Base-by-base conservation (phyloP, 1,140 invertebrate species). In the Scaptomyza graminum region DNA sequence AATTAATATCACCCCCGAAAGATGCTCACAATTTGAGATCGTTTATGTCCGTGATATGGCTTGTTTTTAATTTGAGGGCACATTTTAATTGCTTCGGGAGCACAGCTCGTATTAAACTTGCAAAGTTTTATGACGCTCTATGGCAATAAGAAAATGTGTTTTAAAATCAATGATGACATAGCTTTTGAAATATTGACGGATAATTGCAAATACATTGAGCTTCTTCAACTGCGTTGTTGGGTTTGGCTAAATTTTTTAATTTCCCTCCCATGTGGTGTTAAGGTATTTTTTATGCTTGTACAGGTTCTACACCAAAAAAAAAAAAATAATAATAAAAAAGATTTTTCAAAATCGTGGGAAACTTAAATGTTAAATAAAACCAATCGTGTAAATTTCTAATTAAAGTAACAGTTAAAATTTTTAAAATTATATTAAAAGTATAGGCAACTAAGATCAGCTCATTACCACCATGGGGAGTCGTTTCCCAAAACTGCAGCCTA, bases 381-480 rank as follows among this genome's bases (percentile, higher is more conserved):
- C 5, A 55, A 55, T 41, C 43, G 5, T 39, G 28, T 46, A 16
- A 9, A 63, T 34, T 13, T 15, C 49, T 46, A 2, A 61, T 79
- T 62, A 46, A 46, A 60, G 47, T 46, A 22, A 31, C 52, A 54
- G 54, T 78, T 37, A 74, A 55, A 46, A 61, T 52, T 44, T 70
- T 22, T 69, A 69, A 50, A 43, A 16, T 22, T 55, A 72, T 70
- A 68, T 75, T 56, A 31, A 31, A 25, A 31, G 55, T 15, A 9
- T n/a, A 39, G 41, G 39, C 37, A 39, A 67, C 46, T 63, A 66
- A 60, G 46, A 41, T 43, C 39, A 62, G 51, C 18, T 60, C 44
- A 75, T 81, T 81, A 78, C 60, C 82, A 47, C 82, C 47, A 52
- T 77, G 61, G 82, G 70, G 78, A 60, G 74, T 51, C 77, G 12